Evolutionary conservation across 2,888 invertebrate genomes (phyloP), one percentile per base, ranked within the genome.

Genomic region (Drosophila kuntzei): DNA sequence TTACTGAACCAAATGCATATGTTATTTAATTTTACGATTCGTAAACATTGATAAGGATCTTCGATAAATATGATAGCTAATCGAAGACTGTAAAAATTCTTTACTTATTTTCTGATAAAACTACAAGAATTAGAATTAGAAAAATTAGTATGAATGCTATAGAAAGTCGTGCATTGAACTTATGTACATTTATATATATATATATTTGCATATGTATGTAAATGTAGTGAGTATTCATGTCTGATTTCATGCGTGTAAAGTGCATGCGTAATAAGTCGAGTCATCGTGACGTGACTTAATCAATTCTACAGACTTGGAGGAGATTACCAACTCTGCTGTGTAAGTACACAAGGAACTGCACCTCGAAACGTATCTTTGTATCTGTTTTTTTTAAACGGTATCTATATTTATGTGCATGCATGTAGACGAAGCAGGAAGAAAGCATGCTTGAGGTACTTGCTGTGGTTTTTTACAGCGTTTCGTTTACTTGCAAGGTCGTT

Each of bases 211-310:
- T 47, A 36, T 20, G 18, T 22, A 29, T 36, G 8, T 8, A 47
- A 16, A 65, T 61, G 27, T n/a, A 39, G 25, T 49, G 44, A 43
- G 27, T 61, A 61, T 62, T 44, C 47, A 39, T 57, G 51, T 16
- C 8, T 51, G 51, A 16, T 18, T 29, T 61, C 36, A 60, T 43
- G 71, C 43, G 12, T 71, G 39, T 18, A 46, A 46, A 58, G 29
- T 55, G 54, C 54, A 62, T 53, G 51, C 32, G 39, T 14, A 39
- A 43, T 43, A 5, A 66, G 75, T 53, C 81, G 62, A 87, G 72
- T 81, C 88, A 85, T 64, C 68, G 61, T 85, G 81, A 81, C 63
- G 66, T 51, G 55, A 61, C 58, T 50, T 46, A 66, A 58, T 60
- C 32, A 61, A 60, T 46, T 49, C 43, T 51, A 51, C 57, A 41